These are phyloP conservation scores for Hormaphis cornu DNA, from an alignment of 1,140 invertebrate genomes.

Conservation along the genomic window DNA sequence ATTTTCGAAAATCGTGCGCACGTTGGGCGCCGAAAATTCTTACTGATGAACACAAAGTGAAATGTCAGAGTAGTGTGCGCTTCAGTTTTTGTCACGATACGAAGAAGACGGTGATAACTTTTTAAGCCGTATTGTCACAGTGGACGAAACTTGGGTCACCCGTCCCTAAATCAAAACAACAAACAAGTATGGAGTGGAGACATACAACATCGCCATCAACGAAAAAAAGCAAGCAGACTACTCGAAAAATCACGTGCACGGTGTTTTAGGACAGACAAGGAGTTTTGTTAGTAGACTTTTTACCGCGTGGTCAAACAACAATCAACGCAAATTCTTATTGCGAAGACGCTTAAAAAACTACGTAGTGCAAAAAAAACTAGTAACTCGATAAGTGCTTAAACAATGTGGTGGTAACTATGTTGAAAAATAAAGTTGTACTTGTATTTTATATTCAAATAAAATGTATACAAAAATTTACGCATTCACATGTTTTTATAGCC, in stretches of 20 bases:
- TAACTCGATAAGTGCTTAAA: too few species aligned
- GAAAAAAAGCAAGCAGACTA: conserved; percentile 37
- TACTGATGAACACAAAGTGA: conserved; percentile 7
- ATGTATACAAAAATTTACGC: too few species aligned
- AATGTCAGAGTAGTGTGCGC: not conserved
- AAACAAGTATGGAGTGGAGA: conserved; percentile 41
- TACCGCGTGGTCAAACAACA: conserved; percentile 37
- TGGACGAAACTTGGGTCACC: conserved; percentile 43
- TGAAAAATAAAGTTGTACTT: too few species aligned
- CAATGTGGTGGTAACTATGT: too few species aligned
- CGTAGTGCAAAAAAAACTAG: not conserved
- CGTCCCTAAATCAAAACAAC: conserved; percentile 40
- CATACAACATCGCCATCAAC: conserved; percentile 30
- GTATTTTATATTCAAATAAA: too few species aligned
- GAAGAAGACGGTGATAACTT: not conserved
- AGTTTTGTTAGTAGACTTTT: conserved; percentile 37
- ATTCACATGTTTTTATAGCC: too few species aligned
- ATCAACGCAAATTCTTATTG: conserved; percentile 37
- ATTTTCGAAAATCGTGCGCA: conserved; percentile 10
- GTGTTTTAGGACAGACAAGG: conserved; percentile 38
- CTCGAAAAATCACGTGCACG: conserved; percentile 38
- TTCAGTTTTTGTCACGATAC: conserved; percentile 1
- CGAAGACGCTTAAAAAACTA: conserved; percentile 34
- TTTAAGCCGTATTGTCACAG: conserved; percentile 13
- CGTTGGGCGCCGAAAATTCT: not conserved